Conservation (phyloP, 2,888 invertebrate species). For the Meteorus cinctellus region DNA sequence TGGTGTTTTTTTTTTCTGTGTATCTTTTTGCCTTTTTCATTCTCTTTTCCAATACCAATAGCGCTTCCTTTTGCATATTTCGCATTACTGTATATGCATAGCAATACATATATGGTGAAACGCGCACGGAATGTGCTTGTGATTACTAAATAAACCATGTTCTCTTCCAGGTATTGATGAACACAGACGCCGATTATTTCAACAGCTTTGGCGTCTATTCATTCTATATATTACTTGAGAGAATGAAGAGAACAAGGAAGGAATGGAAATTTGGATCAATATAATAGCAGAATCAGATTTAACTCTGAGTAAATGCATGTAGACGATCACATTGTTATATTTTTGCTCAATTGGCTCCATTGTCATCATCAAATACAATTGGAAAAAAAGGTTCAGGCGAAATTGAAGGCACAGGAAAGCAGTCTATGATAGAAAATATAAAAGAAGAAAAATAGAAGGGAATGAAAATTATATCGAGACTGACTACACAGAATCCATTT, state of each 20-base stretch:
- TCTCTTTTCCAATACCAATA: background rate
- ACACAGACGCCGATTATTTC: constrained; percentile 7
- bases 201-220: background rate
- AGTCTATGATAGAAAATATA: too few species aligned
- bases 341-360: background rate
- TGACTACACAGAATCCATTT: too few species aligned
- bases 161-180: constrained; percentile 1
- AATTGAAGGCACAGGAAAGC: too few species aligned
- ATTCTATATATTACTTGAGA: background rate
- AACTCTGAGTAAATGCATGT: too few species aligned
- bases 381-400: too few species aligned
- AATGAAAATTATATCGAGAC: background rate
- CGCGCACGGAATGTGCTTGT: constrained; percentile 14
- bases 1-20: constrained; percentile 30
- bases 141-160: constrained; percentile 30
- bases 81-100: background rate
- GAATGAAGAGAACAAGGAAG: too few species aligned
- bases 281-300: too few species aligned
- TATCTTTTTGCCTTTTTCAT: constrained; percentile 25
- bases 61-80: background rate
- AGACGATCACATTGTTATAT: too few species aligned
- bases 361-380: too few species aligned
- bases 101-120: background rate
- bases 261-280: too few species aligned
- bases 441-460: background rate